Evolutionary conservation across 2,797 vertebrate genomes (phyloP), one percentile per base, ranked within the genome.

Genomic region (Fringilla coelebs): DNA sequence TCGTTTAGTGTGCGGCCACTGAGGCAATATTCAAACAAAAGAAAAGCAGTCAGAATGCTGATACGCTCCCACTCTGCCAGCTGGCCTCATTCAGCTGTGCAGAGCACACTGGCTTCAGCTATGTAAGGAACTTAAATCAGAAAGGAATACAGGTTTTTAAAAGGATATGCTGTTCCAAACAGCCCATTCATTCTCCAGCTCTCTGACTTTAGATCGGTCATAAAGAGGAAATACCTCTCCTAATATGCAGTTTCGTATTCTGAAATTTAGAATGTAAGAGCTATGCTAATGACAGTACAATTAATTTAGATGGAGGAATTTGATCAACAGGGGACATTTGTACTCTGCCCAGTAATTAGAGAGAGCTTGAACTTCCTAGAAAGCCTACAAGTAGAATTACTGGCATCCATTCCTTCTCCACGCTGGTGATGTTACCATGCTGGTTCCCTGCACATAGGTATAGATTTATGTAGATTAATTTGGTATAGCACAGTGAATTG

Each of bases 401-500:
- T 81, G 90, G 90, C 95, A 95, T 89, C 66, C 48, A 2, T 92
- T 95, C 92, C 41, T 95, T 85, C 93, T 93, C 92, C 88, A 74
- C 63, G 13, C 75, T 80, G 87, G 91, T 90, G 89, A 87, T 92
- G 93, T 92, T 96, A 68, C 74, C 60, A 49, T 96, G 81, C 78
- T 88, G 85, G 77, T 93, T 88, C 90, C 89, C 87, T 96, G 82
- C 71, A 96, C 96, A 76, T 84, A 97, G 94, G 94, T 97, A 96
- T 93, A 97, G 96, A 97, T 97, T 97, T 97, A 96, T 96, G 93
- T 96, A 98, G 96, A 98, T 97, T 97, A 96, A 98, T 97, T 96
- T 97, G 89, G 63, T 94, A 93, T 65, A 95, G 88, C 95, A 96
- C 57, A 92, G 77, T 87, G 97, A 97, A 97, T 97, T 97, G 91